phyloP scores from a whole-genome alignment of 2,113 vertebrate species.

The Dolichallabes microphthalmus region DNA sequence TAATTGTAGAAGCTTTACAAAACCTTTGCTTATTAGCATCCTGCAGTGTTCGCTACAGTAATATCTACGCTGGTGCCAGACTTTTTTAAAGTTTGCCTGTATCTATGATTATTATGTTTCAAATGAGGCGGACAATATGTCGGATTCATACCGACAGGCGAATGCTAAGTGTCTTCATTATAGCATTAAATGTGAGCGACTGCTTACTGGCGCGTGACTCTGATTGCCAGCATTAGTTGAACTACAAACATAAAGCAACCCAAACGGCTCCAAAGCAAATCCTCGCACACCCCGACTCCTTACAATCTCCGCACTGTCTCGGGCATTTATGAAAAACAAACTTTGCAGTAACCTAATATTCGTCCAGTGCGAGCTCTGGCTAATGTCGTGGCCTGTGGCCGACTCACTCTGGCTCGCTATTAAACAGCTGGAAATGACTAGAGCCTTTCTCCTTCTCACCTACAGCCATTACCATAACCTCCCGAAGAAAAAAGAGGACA shows the following conservation, averaged over 20 bases:
- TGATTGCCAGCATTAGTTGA: slow-evolving; percentile 34
- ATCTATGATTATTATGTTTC: neutral
- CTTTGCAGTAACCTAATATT: slow-evolving; percentile 46
- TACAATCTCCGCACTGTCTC: slow-evolving; percentile 45
- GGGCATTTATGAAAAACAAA: slow-evolving; percentile 53
- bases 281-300: slow-evolving; percentile 14
- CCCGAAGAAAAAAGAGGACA: slow-evolving; percentile 65
- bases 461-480: slow-evolving; percentile 67
- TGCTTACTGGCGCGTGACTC: slow-evolving; percentile 22
- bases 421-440: slow-evolving; percentile 73
- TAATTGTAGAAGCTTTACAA: neutral
- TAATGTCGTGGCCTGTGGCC: slow-evolving; percentile 38
- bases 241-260: slow-evolving; percentile 35
- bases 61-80: neutral
- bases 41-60: neutral
- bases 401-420: slow-evolving; percentile 47
- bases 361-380: slow-evolving; percentile 42
- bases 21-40: neutral
- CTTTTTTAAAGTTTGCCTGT: neutral
- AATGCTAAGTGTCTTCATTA: slow-evolving; percentile 38
- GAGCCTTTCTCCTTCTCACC: slow-evolving; percentile 64
- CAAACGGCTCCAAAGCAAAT: slow-evolving; percentile 41
- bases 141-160: slow-evolving; percentile 16
- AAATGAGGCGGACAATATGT: neutral
- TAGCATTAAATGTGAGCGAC: slow-evolving; percentile 27